Percentiles rank a stretch among this genome's conserved stretches.
Conservation (phyloP, 2,113 vertebrate species). For the Dasyurus viverrinus region DNA sequence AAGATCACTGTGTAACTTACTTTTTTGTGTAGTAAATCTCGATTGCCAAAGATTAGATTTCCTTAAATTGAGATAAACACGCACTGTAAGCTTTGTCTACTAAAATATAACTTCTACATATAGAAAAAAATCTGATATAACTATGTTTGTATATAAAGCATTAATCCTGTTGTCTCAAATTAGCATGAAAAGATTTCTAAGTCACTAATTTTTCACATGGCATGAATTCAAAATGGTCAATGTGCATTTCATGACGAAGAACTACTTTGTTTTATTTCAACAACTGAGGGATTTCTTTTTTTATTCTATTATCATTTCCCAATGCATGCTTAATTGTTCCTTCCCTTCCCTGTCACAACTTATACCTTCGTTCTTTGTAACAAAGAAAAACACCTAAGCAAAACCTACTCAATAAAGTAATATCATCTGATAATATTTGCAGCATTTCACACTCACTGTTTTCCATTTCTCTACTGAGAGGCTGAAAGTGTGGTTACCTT, state of each 20-base stretch:
- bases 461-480: background rate
- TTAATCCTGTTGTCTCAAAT: background rate
- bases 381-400: background rate
- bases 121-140: background rate
- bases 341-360: background rate
- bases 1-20: background rate
- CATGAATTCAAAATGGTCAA: background rate
- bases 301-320: background rate
- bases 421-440: background rate
- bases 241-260: background rate
- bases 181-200: background rate
- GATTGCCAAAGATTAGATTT: background rate
- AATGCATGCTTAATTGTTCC: background rate
- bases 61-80: conserved; percentile 1
- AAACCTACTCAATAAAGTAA: background rate
- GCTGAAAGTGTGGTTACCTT: background rate
- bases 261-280: background rate
- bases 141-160: background rate
- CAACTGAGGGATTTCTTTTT: background rate
- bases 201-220: background rate
- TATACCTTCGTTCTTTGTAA: background rate
- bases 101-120: background rate
- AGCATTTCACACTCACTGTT: background rate
- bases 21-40: background rate
- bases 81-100: background rate